Base-by-base conservation (phyloP, 2,888 invertebrate genomes). In the Oegoconia quadripuncta region DNA sequence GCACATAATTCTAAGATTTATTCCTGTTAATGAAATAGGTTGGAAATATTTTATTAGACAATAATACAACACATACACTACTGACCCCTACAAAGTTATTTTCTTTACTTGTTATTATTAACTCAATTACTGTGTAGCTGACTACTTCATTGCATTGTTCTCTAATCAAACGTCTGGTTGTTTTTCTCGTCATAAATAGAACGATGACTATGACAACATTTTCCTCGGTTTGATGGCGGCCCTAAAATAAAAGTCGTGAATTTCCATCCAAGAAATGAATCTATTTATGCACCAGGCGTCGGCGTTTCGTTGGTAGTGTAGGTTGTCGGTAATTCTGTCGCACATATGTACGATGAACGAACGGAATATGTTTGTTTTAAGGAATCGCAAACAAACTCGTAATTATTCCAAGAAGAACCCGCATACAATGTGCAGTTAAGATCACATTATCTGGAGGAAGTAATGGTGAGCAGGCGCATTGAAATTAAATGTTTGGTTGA, bases 351-450 rank as follows among this genome's bases (percentile, higher is more conserved):
- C n/a, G n/a, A n/a, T n/a, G n/a, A n/a, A n/a, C n/a, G 66, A 74
- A 68, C 69, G 72, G 73, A 75, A 72, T n/a, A n/a, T 79, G 75
- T 80, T 80, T 80, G 78, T 74, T 77, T 78, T 72, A 73, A 79
- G 70, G 74, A 79, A 75, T 78, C 76, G 71, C 81, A 79, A 81
- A 77, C 80, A 78, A 75, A 74, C 66, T 71, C 68, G 53, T 72
- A 71, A 74, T 76, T 76, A 74, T 77, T 77, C 74, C 51, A 54
- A 64, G 77, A 79, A 78, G 61, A 66, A 62, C 58, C 62, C 55
- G 58, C 59, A 59, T 60, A 63, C 69, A 70, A 64, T 71, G 65
- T 72, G 64, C 58, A 64, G 64, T 68, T 70, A 58, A 63, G 67
- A 50, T 45, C 50, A 51, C 48, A 52, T 59, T 63, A 59, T 67